Percentiles rank a stretch among this genome's conserved stretches.
phyloP scores from a whole-genome alignment of 2,888 invertebrate genomes.

The Tenthredo scrophulariae region DNA sequence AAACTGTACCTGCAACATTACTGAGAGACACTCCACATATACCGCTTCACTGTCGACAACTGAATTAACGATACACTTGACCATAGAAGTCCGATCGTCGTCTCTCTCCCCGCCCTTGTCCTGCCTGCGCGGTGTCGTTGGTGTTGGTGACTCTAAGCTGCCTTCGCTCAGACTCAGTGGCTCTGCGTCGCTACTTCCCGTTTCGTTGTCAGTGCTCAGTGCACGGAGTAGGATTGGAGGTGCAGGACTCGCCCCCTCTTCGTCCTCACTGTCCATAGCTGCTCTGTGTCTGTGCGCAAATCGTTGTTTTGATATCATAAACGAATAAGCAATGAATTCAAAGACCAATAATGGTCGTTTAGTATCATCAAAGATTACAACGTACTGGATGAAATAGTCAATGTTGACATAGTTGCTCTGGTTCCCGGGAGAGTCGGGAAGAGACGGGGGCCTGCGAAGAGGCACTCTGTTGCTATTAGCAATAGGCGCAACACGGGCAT shows the following conservation, averaged over 20 bases:
- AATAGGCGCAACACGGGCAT: slow-evolving; percentile 81
- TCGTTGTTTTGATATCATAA: slow-evolving; percentile 4
- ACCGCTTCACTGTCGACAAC: slow-evolving; percentile 95
- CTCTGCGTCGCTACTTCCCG: slow-evolving; percentile 77
- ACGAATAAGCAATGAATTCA: neutral
- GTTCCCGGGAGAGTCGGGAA: slow-evolving; percentile 88
- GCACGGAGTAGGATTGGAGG: slow-evolving; percentile 75
- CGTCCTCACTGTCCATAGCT: slow-evolving; percentile 76
- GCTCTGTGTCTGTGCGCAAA: slow-evolving; percentile 72
- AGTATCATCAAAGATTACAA: slow-evolving; percentile 59
- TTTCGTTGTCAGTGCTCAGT: slow-evolving; percentile 76
- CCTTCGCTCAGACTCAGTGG: slow-evolving; percentile 76
- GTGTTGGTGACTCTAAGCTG: slow-evolving; percentile 76
- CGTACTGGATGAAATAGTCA: slow-evolving; percentile 93
- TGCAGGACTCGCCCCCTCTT: slow-evolving; percentile 75
- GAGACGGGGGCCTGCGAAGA: slow-evolving; percentile 78
- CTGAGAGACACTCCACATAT: slow-evolving; percentile 93
- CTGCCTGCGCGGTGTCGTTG: slow-evolving; percentile 75
- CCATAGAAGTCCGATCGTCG: slow-evolving; percentile 91
- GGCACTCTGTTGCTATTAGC: slow-evolving; percentile 70
- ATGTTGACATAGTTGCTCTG: slow-evolving; percentile 95
- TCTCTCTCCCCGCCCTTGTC: slow-evolving; percentile 82
- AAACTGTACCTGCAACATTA: slow-evolving; percentile 88
- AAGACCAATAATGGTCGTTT: neutral
- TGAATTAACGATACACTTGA: slow-evolving; percentile 92